Evolutionary conservation across 2,888 invertebrate species (phyloP).

Genomic region (Latheticus oryzae): DNA sequence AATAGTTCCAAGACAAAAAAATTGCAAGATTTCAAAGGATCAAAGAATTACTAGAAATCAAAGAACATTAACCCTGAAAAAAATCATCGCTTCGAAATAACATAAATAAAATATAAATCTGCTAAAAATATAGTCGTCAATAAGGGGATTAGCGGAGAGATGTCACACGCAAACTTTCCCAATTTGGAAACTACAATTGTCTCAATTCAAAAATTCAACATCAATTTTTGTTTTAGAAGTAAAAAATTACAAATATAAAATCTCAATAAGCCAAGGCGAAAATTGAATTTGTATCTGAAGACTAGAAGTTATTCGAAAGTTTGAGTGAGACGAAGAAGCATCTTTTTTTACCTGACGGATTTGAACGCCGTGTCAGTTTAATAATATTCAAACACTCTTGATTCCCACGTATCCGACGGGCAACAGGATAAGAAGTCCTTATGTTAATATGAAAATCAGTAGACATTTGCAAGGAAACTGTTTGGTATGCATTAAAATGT

Average conservation of each 20-base stretch:
- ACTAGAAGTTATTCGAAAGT: too few species aligned
- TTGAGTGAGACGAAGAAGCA: slow-evolving; percentile 21
- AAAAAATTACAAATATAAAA: slow-evolving; percentile 30
- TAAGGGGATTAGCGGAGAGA: slow-evolving; percentile 16
- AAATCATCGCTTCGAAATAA: slow-evolving; percentile 9
- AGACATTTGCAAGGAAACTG: slow-evolving; percentile 41
- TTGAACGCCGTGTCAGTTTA: slow-evolving; percentile 21
- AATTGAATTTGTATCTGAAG: slow-evolving; percentile 37
- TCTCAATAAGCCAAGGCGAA: slow-evolving; percentile 28
- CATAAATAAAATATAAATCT: slow-evolving; percentile 18
- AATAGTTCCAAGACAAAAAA: too few species aligned
- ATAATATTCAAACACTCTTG: slow-evolving; percentile 34
- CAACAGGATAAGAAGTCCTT: slow-evolving; percentile 36
- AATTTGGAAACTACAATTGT: slow-evolving; percentile 8
- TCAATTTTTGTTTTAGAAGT: slow-evolving; percentile 28
- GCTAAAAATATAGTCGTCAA: slow-evolving; percentile 12
- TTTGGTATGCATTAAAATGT: slow-evolving; percentile 55
- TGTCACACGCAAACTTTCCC: slow-evolving; percentile 18
- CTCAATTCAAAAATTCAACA: slow-evolving; percentile 12
- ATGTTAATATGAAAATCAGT: slow-evolving; percentile 42
- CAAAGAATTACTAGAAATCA: too few species aligned
- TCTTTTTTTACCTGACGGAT: slow-evolving; percentile 13
- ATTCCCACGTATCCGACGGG: slow-evolving; percentile 34
- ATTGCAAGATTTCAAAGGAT: too few species aligned
- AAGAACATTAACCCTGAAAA: too few species aligned